Evolutionary conservation across 2,888 invertebrate genomes (phyloP).

Genomic region (Andrena dorsata): DNA sequence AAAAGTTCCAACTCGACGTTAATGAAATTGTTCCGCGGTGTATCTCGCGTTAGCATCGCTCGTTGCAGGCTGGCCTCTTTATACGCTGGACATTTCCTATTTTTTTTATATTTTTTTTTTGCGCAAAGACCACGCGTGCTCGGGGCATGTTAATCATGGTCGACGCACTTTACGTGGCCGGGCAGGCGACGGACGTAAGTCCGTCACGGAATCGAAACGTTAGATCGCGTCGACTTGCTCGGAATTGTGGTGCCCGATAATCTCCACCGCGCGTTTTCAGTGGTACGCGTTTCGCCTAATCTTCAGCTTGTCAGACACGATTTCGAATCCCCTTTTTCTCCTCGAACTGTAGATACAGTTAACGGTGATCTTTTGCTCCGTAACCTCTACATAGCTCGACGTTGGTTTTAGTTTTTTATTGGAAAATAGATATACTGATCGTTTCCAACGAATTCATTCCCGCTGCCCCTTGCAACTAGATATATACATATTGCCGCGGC

Average conservation of each 20-base stretch:
- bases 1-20: constrained; percentile 69
- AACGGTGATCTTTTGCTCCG: too few relatives aligned
- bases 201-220: constrained; percentile 54
- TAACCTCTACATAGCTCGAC: too few relatives aligned
- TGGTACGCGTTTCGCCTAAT: background rate
- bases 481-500: background rate
- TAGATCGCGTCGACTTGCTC: constrained; percentile 15
- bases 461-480: background rate
- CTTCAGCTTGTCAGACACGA: background rate
- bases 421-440: constrained; percentile 30
- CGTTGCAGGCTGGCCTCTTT: constrained; percentile 27
- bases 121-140: constrained; percentile 73
- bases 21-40: constrained; percentile 72
- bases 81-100: constrained; percentile 31
- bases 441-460: background rate
- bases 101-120: constrained; percentile 46
- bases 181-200: constrained; percentile 21
- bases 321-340: background rate
- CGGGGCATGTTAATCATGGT: constrained; percentile 75
- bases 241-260: constrained; percentile 28
- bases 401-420: too few relatives aligned
- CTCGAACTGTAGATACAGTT: background rate
- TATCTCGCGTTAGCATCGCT: constrained; percentile 58
- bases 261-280: constrained; percentile 6
- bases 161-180: constrained; percentile 61